phyloP scores from a whole-genome alignment of 2,113 vertebrate species.

The Trochalopteron elliotii region DNA sequence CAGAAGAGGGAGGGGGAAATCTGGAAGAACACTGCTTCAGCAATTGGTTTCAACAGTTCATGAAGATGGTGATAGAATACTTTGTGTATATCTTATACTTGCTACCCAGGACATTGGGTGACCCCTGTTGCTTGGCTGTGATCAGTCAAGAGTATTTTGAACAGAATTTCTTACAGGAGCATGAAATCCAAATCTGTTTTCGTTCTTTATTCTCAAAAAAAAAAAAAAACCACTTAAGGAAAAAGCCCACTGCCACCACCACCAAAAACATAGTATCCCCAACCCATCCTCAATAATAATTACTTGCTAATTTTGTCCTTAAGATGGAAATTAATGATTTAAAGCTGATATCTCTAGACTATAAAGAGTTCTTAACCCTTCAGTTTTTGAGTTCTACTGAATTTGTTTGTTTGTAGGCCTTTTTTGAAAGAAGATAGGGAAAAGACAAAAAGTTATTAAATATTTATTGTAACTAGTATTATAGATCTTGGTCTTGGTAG shows the following conservation, averaged over 20 bases:
- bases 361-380: neutral
- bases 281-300: neutral
- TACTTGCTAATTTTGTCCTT: neutral
- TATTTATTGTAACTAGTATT: neutral
- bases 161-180: neutral
- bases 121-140: rapidly evolving
- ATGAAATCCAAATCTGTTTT: neutral
- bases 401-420: neutral
- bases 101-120: too few relatives aligned
- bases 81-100: too few relatives aligned
- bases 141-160: neutral
- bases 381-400: neutral
- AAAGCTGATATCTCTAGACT: neutral
- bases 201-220: neutral
- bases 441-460: neutral
- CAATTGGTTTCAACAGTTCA: too few relatives aligned
- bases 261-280: rapidly evolving
- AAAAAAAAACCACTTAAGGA: neutral
- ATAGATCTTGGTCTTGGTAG: neutral
- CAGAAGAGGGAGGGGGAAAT: too few relatives aligned
- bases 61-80: too few relatives aligned
- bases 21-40: too few relatives aligned
- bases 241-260: rapidly evolving
- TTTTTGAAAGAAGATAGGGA: neutral
- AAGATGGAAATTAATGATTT: neutral